Evolutionary conservation across 2,113 vertebrate species (phyloP), one percentile per base, ranked within the genome.

Genomic region (Sialia sialis): DNA sequence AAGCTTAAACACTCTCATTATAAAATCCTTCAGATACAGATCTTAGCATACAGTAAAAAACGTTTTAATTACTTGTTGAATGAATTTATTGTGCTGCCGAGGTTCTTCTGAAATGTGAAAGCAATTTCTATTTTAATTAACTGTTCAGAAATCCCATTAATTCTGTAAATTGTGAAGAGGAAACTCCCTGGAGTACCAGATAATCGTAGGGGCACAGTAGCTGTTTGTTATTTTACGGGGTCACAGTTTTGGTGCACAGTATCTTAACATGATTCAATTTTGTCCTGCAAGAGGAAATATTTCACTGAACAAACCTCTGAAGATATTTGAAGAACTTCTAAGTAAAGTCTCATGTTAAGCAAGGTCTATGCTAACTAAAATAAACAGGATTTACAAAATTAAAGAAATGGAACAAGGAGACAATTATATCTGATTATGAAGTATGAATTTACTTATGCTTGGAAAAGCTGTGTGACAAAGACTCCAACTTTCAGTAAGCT

Each of bases 41-140:
- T 60, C 54, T 80, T 43, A 69, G 72, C 39, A 38, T 56, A 41
- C 38, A 62, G 55, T 49, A 10, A 83, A 60, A 82, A 87, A 69
- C 55, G 72, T 59, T n/a, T 84, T 44, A 83, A 55, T 92, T 83
- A 69, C 38, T 49, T 48, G 30, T 60, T 73, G 78, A 89, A 94
- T 51, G 3, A 60, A 93, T 82, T 89, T 90, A 93, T 86, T 88
- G n/a, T 75, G 66, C 44, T 48, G 46, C 58, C 73, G 23, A 60
- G 70, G n/a, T 75, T 90, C 41, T 85, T 86, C 63, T 59, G 56
- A 93, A 90, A 84, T 6, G 16, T 63, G 83, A 95, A 84, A 72
- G 39, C 39, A 84, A 88, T 79, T 87, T 89, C 67, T 93, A 9
- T 78, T 92, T 84, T 75, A 91, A 87, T 84, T 84, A 78, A 84